Evolutionary conservation across 2,797 vertebrate species (phyloP), one percentile per base, ranked within the genome.

Genomic region (Eupleurogrammus muticus): DNA sequence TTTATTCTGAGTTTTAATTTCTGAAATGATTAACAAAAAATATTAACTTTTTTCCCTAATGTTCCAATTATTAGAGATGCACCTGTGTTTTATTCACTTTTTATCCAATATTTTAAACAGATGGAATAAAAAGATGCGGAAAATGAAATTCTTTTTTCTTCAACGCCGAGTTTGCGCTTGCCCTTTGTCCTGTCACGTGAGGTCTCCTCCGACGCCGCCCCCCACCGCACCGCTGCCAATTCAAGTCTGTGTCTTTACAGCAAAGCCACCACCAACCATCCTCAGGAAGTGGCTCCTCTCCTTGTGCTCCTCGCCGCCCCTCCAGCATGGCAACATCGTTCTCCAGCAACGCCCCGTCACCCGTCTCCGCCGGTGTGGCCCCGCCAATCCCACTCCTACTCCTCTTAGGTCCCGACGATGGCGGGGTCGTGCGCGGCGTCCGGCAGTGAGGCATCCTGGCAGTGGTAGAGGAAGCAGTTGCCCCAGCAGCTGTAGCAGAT

Each of bases 401-500:
- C 9, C 69, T 64, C 80, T 82, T 98, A 99, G 88, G 97, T 97
- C 87, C 97, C 97, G 60, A 99, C 95, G 50, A 99, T 95, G 21
- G 85, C 94, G 2, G 98, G 97, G 91, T 99, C 95, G 0, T 98
- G 97, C 56, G 97, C 97, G 0, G 95, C 94, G 70, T 96, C 95
- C 0, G 97, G 97, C 89, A 99, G 90, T 5, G 95, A 91, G 47
- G 97, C 94, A 71, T 96, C 97, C 64, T 96, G 95, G 94, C 98
- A 99, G 93, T 99, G 97, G 85, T 99, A 99, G 74, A 99, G 95
- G 92, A 99, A 99, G 92, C 98, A 99, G 94, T 99, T 99, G 63
- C 98, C 97, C 98, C 97, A 99, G 92, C 97, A 99, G 89, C 97
- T 99, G 90, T 99, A 99, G 94, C 98, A 99, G 93, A 99, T 96